Evolutionary conservation across 2,888 invertebrate genomes (phyloP), one percentile per base, ranked within the genome.

Genomic region (Acanthococcus lagerstroemiae): DNA sequence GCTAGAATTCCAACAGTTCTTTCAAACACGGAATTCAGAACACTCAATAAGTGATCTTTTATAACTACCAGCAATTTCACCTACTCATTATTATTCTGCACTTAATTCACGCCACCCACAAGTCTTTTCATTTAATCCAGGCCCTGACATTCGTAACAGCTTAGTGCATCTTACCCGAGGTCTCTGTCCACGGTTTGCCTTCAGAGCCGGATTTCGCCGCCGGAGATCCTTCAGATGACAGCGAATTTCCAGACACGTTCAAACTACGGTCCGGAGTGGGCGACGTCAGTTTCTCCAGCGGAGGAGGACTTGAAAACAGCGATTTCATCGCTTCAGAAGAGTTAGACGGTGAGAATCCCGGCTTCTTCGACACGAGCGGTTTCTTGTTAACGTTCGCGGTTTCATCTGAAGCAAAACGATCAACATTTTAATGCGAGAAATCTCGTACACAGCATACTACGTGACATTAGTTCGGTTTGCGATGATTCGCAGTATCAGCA

Each of bases 341-440:
- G 4, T 30, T 54, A 21, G 30, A 17, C 5, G 58, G 6, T 4
- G 27, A 19, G n/a, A 46, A 44, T 21, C 58, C 30, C 4, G 48
- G 65, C 25, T 57, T 57, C n/a, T 55, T 55, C 15, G 57, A 37
- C 24, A 66, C 66, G 19, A 58, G 25, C n/a, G 58, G 57, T 17
- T 58, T 58, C 30, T 50, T 66, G 21, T 55, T 25, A 1, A 50
- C 57, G 21, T 55, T 25, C 1, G 37, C 57, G 45, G 6, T 17
- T n/a, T 22, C 48, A 22, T 55, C 48, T 26, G 27, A 12, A 44
- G n/a, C 19, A 63, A 5, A 52, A 52, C 17, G 5, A 24, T n/a
- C n/a, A n/a, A n/a, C n/a, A n/a, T n/a, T n/a, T n/a, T n/a, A n/a
- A n/a, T n/a, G n/a, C n/a, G n/a, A n/a, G n/a, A n/a, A n/a, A n/a